These are phyloP conservation scores for Octonoba sinensis DNA, from an alignment of 2,888 invertebrate genomes.

Conservation along the genomic window DNA sequence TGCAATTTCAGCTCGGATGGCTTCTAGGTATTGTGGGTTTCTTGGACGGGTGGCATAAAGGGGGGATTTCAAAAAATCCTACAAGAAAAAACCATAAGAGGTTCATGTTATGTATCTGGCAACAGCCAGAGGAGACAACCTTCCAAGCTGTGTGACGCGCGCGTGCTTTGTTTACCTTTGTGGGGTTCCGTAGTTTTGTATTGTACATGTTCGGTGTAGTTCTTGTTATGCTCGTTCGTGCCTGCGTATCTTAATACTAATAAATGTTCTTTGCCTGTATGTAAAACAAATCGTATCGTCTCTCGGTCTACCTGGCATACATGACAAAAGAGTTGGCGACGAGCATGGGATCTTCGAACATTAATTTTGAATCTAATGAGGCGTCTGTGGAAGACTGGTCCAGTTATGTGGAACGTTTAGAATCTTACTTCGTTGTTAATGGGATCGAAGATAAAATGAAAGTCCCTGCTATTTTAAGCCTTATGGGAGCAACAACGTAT, in stretches of 20 bases:
- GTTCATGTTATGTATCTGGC: constrained; percentile 46
- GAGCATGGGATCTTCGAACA: constrained; percentile 38
- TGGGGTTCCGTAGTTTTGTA: constrained; percentile 20
- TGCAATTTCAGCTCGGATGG: too few species aligned
- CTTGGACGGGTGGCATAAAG: too few species aligned
- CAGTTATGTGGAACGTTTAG: constrained; percentile 43
- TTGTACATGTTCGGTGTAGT: constrained; percentile 39
- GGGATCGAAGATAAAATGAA: constrained; percentile 39
- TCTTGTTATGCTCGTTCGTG: constrained; percentile 36
- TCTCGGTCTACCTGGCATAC: constrained; percentile 45
- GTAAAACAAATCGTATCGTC: constrained; percentile 46
- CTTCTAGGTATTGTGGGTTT: too few species aligned
- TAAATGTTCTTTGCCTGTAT: constrained; percentile 44
- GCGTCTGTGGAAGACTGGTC: constrained; percentile 43
- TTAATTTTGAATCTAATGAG: constrained; percentile 41
- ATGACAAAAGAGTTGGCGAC: constrained; percentile 47
- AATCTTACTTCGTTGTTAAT: constrained; percentile 43
- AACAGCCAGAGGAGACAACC: constrained; percentile 42
- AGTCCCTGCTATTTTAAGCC: constrained; percentile 41
- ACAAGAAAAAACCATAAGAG: too few species aligned
- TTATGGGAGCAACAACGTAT: constrained; percentile 36
- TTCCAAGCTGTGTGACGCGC: constrained; percentile 32
- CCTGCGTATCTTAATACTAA: constrained; percentile 36
- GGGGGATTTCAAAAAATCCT: too few species aligned
- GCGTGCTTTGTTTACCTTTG: constrained; percentile 29